Base-by-base conservation (phyloP, 2,113 vertebrate genomes). In the Osmerus eperlanus region DNA sequence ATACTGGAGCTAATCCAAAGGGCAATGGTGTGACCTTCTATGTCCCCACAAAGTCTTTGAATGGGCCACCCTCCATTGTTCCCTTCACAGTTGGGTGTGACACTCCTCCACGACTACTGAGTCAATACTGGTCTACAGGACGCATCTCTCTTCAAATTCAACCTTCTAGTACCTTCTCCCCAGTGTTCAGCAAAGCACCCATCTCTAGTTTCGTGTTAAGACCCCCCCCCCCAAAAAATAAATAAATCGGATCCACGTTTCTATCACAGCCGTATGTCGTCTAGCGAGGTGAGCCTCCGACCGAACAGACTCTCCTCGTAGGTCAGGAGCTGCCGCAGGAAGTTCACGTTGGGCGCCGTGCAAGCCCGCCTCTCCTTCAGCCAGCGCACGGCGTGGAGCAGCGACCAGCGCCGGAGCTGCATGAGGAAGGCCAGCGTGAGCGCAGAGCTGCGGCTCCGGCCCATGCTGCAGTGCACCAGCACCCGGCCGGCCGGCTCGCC, bases 231-330 rank as follows among this genome's bases (percentile, higher is more conserved):
- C 58, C 19, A 23, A 21, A 13, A 60, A 23, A n/a, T n/a, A 12
- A n/a, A 58, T 19, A 8, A 18, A 21, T 4, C 25, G 41, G 41
- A 47, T 47, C 41, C 41, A 11, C 9, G 41, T 11, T 47, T 47
- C 2, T 12, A 47, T 81, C 55, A 90, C 70, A 87, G 64, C 13
- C 77, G 77, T 77, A 91, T 87, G 68, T 91, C 84, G 0, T 86
- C 85, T 15, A 91, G 76, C 2, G 65, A 73, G 15, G 82, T 89
- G 61, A 92, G 85, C 61, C 67, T 85, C 68, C 77, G 81, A 32
- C 84, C 86, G 61, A 90, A 91, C 67, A 90, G 85, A 71, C 81
- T 83, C 82, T 90, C 86, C 78, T 91, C 89, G 11, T 88, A 86
- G 70, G 81, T 80, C 58, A 85, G 71, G 19, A 90, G 86, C 60